Evolutionary conservation across 2,888 invertebrate genomes (phyloP).

Genomic region (Drosophila colorata): DNA sequence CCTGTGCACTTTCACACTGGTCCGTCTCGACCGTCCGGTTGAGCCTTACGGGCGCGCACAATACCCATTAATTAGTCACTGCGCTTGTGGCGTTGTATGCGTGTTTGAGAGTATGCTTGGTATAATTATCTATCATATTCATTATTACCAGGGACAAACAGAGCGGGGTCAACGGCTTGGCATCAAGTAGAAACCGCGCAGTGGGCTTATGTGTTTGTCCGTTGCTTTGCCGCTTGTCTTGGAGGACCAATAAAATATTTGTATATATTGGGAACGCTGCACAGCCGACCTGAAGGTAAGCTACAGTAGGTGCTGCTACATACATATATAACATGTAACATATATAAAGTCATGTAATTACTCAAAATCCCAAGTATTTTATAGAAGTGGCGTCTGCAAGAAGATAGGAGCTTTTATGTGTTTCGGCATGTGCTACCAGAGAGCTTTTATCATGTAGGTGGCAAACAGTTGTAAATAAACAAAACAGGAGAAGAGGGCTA

Average conservation of each 20-base stretch:
- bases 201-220: conserved; percentile 41
- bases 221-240: conserved; percentile 68
- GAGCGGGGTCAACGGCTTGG: conserved; percentile 1
- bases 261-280: conserved; percentile 68
- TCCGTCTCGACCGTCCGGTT: conserved; percentile 7
- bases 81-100: conserved; percentile 23
- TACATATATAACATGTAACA: conserved; percentile 43
- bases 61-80: conserved; percentile 79
- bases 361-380: conserved; percentile 66
- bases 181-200: conserved; percentile 54
- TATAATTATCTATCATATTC: conserved; percentile 79
- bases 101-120: conserved; percentile 34
- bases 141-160: conserved; percentile 57
- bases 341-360: conserved; percentile 65
- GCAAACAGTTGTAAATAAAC: conserved; percentile 76
- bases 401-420: conserved; percentile 55
- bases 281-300: conserved; percentile 12
- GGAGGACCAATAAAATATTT: conserved; percentile 81
- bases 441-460: conserved; percentile 80
- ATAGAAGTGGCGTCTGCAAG: conserved; percentile 5
- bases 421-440: conserved; percentile 43
- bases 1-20: conserved; percentile 10
- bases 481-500: conserved; percentile 12
- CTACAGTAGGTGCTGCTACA: conserved; percentile 51
- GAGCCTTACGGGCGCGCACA: conserved; percentile 40